A percentile compares a stretch with the other conserved stretches of the same genome.
These are phyloP conservation scores for Sceliomorpha sp. DNA, from an alignment of 2,888 invertebrate species.

Conservation along the genomic window DNA sequence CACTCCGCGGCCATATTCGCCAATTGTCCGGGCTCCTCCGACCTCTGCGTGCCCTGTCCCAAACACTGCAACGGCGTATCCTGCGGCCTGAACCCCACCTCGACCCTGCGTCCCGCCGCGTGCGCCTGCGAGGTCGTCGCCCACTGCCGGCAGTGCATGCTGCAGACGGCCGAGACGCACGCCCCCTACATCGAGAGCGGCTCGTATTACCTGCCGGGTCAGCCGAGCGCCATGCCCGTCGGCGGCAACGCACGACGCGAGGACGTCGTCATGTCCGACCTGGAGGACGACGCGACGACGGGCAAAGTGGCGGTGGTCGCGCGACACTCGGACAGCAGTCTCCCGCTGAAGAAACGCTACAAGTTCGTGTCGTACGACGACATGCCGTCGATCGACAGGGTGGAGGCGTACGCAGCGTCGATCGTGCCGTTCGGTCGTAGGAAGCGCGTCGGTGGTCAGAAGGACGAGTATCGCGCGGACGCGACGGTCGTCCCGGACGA, in stretches of 20 bases:
- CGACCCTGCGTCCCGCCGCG: conserved; percentile 63
- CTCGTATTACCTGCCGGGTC: conserved; percentile 67
- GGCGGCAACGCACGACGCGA: conserved; percentile 62
- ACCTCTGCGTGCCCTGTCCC: conserved; percentile 69
- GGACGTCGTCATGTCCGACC: conserved; percentile 60
- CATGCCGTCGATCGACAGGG: too few relatives aligned
- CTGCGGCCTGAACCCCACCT: conserved; percentile 63
- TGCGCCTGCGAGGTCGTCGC: conserved; percentile 68
- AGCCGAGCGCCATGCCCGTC: conserved; percentile 64
- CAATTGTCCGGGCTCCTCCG: conserved; percentile 62
- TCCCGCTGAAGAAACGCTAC: conserved; percentile 57
- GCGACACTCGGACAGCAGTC: conserved; percentile 24
- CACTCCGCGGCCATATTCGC: conserved; percentile 47
- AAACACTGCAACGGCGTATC: conserved; percentile 67
- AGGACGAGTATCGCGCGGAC: too few relatives aligned
- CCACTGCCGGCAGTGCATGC: conserved; percentile 68
- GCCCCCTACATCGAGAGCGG: conserved; percentile 65
- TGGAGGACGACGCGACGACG: conserved; percentile 11
- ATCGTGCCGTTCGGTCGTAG: too few relatives aligned
- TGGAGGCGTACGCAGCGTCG: too few relatives aligned
- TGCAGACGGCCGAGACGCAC: conserved; percentile 61
- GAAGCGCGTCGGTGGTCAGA: too few relatives aligned
- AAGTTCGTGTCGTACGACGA: too few relatives aligned
- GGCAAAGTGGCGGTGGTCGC: not conserved
- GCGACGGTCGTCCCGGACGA: conserved; percentile 62